Percentiles rank a stretch among this genome's conserved stretches.
phyloP scores from a whole-genome alignment of 2,113 vertebrate species.

The Spizaetus ornatus region DNA sequence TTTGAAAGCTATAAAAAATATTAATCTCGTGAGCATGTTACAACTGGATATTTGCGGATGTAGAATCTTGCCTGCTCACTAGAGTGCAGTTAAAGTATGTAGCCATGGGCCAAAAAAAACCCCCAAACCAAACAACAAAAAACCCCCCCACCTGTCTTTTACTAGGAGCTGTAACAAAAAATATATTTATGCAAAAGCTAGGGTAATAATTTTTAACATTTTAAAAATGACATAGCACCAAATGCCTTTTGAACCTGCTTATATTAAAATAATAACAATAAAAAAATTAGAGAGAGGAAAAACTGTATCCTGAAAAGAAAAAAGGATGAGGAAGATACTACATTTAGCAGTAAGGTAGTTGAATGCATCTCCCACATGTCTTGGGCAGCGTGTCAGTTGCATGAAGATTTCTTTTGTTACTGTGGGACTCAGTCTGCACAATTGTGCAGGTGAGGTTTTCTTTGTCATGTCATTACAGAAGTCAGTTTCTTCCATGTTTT shows the following conservation, averaged over 20 bases:
- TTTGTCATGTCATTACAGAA: neutral
- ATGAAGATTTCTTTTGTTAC: neutral
- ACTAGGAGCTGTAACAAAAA: neutral
- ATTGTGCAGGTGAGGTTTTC: neutral
- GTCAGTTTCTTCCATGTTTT: neutral
- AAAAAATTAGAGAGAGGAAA: neutral
- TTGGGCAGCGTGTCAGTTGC: accelerated
- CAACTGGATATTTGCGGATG: slow-evolving; percentile 7
- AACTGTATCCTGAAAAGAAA: neutral
- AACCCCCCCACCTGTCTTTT: neutral
- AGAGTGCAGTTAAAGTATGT: neutral
- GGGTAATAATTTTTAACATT: neutral
- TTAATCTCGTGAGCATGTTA: neutral
- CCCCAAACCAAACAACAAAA: too few relatives aligned
- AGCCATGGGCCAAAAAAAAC: neutral
- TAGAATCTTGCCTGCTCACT: neutral
- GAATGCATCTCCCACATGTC: neutral
- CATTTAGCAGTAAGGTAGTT: neutral
- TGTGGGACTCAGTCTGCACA: neutral
- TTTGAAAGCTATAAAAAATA: neutral
- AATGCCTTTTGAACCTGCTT: neutral
- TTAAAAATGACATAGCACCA: neutral
- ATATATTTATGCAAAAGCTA: neutral
- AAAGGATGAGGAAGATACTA: neutral
- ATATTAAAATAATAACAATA: neutral